A percentile compares a stretch with the other conserved stretches of the same genome.
phyloP scores from a whole-genome alignment of 2,113 vertebrate genomes.

The Xiphophorus couchianus region DNA sequence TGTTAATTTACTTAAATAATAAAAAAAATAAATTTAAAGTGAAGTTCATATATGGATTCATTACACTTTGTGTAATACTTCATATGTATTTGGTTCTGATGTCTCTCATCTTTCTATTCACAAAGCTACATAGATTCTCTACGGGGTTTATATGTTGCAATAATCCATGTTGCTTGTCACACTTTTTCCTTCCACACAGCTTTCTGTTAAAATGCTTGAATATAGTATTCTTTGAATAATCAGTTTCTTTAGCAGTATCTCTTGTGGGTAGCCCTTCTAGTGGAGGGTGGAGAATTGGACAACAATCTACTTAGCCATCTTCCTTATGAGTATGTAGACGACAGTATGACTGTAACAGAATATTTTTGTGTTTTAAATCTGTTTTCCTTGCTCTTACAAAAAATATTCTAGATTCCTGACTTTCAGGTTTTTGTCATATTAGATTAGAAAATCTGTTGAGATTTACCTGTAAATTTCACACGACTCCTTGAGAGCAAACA shows the following conservation, averaged over 20 bases:
- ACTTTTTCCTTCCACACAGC: not conserved
- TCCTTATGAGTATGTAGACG: not conserved
- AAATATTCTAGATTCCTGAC: too few relatives aligned
- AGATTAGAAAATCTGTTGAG: too few relatives aligned
- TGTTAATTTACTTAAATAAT: not conserved
- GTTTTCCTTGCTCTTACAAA: not conserved
- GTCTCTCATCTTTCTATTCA: not conserved
- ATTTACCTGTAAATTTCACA: too few relatives aligned
- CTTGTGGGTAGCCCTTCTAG: not conserved
- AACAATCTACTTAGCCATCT: too few relatives aligned
- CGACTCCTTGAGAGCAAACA: too few relatives aligned
- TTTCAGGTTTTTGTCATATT: too few relatives aligned
- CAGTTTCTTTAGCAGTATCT: not conserved
- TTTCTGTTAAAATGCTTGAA: not conserved
- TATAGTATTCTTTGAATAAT: not conserved
- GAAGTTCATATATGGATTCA: not conserved
- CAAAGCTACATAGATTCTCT: not conserved
- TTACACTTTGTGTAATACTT: not conserved
- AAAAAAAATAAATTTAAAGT: not conserved
- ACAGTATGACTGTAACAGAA: not conserved
- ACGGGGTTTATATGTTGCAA: not conserved
- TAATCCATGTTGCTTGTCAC: not conserved
- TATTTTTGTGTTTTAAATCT: not conserved
- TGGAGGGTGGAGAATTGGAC: not conserved
- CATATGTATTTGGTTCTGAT: not conserved